A percentile compares a stretch with the other conserved stretches of the same genome.
These are phyloP conservation scores for Macrotis lagotis DNA, from an alignment of 2,113 vertebrate species.

Conservation along the genomic window DNA sequence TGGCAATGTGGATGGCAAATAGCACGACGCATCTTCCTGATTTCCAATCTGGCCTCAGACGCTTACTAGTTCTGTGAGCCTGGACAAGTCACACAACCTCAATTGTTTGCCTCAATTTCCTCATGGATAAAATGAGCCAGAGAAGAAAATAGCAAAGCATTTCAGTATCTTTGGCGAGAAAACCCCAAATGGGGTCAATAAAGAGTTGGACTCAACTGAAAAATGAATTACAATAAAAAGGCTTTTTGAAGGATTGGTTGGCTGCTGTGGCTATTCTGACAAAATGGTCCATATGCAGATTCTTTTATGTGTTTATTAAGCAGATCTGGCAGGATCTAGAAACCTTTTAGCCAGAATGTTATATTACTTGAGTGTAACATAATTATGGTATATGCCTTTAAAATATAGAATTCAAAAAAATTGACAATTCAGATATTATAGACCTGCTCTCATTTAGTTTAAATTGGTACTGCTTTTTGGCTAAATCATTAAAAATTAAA, in stretches of 20 bases:
- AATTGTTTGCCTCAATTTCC: background rate
- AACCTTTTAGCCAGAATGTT: background rate
- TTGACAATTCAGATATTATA: background rate
- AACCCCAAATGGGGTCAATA: background rate
- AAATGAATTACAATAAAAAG: background rate
- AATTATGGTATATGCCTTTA: background rate
- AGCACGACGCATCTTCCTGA: background rate
- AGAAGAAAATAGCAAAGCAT: background rate
- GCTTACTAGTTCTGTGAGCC: background rate
- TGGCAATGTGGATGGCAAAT: background rate
- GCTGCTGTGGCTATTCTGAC: background rate
- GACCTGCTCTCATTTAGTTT: background rate
- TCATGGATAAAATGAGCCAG: background rate
- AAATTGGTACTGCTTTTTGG: background rate
- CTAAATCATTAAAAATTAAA: background rate
- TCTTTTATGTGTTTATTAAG: background rate
- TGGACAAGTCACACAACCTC: background rate
- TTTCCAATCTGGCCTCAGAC: background rate
- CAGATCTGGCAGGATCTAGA: background rate
- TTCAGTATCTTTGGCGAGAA: background rate
- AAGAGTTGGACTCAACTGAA: background rate
- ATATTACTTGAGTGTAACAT: background rate
- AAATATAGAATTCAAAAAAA: background rate
- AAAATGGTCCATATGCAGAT: background rate
- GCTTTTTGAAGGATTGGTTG: background rate